phyloP scores from a whole-genome alignment of 2,113 vertebrate genomes.

The Arizona elegans region DNA sequence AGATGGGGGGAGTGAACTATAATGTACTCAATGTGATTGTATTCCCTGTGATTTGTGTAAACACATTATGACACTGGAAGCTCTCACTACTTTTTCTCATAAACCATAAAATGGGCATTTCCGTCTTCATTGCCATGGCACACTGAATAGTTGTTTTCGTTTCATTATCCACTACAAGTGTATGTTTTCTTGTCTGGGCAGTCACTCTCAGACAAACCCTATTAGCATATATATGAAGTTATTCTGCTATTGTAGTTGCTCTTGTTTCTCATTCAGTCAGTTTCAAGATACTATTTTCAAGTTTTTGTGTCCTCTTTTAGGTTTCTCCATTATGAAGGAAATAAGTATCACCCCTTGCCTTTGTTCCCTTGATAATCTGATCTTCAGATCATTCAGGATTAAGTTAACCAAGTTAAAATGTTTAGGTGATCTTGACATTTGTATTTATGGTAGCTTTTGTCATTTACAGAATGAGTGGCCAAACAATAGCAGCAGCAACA shows the following conservation, averaged over 20 bases:
- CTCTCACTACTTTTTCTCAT: neutral
- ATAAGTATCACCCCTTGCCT: neutral
- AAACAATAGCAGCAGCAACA: neutral
- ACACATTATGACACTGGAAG: neutral
- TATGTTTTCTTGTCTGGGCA: neutral
- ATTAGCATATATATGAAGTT: neutral
- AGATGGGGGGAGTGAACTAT: neutral
- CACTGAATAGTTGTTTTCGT: neutral
- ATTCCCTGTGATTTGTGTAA: neutral
- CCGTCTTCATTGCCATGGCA: neutral
- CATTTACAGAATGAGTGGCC: neutral
- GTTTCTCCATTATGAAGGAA: neutral
- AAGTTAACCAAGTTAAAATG: neutral
- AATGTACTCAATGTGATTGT: neutral
- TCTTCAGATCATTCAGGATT: neutral
- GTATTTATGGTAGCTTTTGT: neutral
- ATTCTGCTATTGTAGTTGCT: neutral
- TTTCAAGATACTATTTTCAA: neutral
- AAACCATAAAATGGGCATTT: neutral
- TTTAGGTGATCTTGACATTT: neutral
- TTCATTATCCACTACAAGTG: neutral
- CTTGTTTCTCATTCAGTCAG: neutral
- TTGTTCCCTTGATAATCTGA: neutral
- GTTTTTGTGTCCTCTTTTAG: neutral
- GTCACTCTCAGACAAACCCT: neutral